These are phyloP conservation scores for Pelusios castaneus DNA, from an alignment of 2,113 vertebrate species.

Conservation along the genomic window DNA sequence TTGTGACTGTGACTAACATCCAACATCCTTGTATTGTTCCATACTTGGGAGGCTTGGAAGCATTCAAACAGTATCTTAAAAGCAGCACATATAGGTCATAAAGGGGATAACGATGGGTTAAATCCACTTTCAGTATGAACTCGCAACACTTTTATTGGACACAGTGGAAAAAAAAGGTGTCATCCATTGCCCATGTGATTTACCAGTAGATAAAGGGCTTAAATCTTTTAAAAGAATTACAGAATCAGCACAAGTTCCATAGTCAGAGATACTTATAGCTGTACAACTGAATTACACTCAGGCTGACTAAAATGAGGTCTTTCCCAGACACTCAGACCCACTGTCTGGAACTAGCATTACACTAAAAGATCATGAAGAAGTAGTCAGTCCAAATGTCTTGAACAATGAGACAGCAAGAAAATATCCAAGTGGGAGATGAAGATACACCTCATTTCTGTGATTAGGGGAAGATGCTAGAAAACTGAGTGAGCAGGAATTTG, in stretches of 20 bases:
- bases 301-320: background rate
- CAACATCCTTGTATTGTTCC: background rate
- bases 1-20: background rate
- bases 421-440: background rate
- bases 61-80: background rate
- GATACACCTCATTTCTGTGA: background rate
- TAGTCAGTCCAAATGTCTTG: background rate
- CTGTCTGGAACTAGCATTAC: background rate
- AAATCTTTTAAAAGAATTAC: background rate
- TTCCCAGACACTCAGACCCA: background rate
- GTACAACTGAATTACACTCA: background rate
- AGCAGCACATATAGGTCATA: background rate
- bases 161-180: background rate
- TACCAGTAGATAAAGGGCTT: background rate
- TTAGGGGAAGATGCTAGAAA: background rate
- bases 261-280: background rate
- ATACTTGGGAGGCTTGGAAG: background rate
- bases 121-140: background rate
- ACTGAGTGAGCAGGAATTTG: background rate
- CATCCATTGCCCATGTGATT: background rate
- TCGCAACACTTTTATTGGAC: background rate
- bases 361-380: background rate
- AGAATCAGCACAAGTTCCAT: background rate
- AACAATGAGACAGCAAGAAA: background rate
- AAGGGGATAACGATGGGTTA: background rate